phyloP scores from a whole-genome alignment of 2,113 vertebrate genomes.

The Psilopogon haemacephalus region DNA sequence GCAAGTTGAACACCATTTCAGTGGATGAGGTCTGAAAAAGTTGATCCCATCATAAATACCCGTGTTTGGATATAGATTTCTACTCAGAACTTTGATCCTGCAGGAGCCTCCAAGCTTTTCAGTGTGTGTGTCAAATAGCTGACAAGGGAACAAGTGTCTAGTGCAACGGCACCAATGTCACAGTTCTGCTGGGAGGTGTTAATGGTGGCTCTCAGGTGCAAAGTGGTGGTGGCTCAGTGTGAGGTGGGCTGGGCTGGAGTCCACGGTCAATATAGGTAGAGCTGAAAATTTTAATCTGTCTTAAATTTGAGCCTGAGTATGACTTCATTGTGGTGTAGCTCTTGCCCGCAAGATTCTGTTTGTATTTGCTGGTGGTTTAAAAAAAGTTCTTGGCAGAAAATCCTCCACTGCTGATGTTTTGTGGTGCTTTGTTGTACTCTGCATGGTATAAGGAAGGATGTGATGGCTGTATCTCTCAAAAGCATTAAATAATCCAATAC shows the following conservation, averaged over 20 bases:
- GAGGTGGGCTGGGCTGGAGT: background rate
- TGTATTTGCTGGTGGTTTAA: slow-evolving; percentile 54
- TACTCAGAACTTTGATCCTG: background rate
- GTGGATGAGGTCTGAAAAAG: background rate
- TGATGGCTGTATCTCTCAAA: slow-evolving; percentile 56
- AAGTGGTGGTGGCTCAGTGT: background rate
- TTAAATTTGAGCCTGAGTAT: slow-evolving; percentile 25
- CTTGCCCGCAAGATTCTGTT: slow-evolving; percentile 64
- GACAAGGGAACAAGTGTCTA: background rate
- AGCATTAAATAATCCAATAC: slow-evolving; percentile 67
- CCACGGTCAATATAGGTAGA: background rate
- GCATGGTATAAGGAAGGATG: slow-evolving; percentile 69
- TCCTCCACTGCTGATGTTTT: background rate
- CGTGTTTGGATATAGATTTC: background rate
- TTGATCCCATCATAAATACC: background rate
- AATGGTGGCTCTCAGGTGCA: background rate
- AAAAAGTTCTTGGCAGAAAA: slow-evolving; percentile 41
- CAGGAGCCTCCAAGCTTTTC: background rate
- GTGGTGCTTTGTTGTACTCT: slow-evolving; percentile 68
- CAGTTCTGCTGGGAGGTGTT: background rate
- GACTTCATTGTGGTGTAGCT: slow-evolving; percentile 38
- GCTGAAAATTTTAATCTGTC: background rate
- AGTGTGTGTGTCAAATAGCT: background rate
- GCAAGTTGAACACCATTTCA: background rate
- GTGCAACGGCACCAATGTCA: background rate